Base-by-base conservation (phyloP, 2,888 invertebrate species). In the Nyleta sp. region DNA sequence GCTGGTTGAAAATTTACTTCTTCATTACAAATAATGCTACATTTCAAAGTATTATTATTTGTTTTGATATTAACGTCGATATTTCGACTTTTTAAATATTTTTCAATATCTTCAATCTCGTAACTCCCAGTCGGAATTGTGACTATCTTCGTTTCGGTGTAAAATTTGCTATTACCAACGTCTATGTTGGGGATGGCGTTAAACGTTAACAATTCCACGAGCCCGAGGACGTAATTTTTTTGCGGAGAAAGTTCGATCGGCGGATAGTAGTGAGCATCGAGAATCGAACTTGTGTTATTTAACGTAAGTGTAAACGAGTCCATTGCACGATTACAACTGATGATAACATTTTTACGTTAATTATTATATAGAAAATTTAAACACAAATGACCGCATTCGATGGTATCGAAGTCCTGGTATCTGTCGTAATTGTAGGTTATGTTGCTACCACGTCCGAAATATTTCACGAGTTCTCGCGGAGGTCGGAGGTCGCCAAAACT, bases 181-280 rank as follows among this genome's bases (percentile, higher is more conserved):
- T 88, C 85, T 0, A 89, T 81, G 80, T 88, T 89, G 5, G 87
- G 85, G 59, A 88, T 85, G 0, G 84, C 80, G 70, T 84, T 57
- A 50, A 83, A 87, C 13, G 85, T 84, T 35, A 84, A 72, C 20
- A 57, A 57, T 3, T 57, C 42, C 4, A 67, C 55, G 0, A 65
- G 20, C 4, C 65, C 65, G 7, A 53, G 81, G 24, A 67, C 79
- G 80, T 86, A 87, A 15, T 82, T 80, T 68, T 81, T 73, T 38
- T 67, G 46, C 15, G 53, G 20, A 18, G 80, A 78, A n/a, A 87
- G 70, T 22, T 74, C 60, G 28, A 67, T 60, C 1, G 67, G 60
- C n/a, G 67, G 59, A 20, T 33, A 60, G 40, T 55, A 67, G 22
- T 18, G 3, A 28, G 55, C 53, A 4, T 67, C 44, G 5, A 67